phyloP scores from a whole-genome alignment of 2,797 vertebrate species.

The Heteromormyrus szaboi region DNA sequence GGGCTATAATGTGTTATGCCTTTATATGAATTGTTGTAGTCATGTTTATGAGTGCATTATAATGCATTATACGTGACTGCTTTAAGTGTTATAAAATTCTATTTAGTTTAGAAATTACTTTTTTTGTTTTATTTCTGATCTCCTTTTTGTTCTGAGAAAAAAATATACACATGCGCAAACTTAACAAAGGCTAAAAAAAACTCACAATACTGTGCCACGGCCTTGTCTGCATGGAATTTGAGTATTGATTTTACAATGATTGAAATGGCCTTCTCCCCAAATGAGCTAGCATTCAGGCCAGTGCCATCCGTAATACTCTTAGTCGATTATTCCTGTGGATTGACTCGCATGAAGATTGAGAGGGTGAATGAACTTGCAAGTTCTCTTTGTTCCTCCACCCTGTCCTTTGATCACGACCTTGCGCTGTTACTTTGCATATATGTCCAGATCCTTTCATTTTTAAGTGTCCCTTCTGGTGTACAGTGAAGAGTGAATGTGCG shows the following conservation, averaged over 20 bases:
- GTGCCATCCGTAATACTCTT: not conserved
- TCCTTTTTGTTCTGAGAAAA: not conserved
- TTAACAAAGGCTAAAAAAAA: not conserved
- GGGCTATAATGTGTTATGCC: not conserved
- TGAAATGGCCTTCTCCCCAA: not conserved
- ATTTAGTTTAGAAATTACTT: not conserved
- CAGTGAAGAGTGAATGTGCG: not conserved
- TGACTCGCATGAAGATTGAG: not conserved
- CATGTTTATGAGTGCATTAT: not conserved
- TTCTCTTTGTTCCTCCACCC: not conserved
- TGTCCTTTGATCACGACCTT: not conserved
- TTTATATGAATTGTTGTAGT: not conserved
- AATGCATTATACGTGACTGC: not conserved
- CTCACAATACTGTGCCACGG: not conserved
- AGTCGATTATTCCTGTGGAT: not conserved
- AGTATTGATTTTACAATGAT: conserved; percentile 8
- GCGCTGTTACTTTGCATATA: not conserved
- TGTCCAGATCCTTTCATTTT: not conserved
- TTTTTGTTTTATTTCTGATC: not conserved
- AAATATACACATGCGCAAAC: not conserved
- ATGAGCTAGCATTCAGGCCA: not conserved
- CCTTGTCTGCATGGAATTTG: not conserved
- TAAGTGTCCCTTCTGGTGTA: not conserved
- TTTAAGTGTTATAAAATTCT: not conserved
- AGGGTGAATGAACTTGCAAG: not conserved